Conservation (phyloP, 2,888 invertebrate genomes). For the Ametastegia equiseti region DNA sequence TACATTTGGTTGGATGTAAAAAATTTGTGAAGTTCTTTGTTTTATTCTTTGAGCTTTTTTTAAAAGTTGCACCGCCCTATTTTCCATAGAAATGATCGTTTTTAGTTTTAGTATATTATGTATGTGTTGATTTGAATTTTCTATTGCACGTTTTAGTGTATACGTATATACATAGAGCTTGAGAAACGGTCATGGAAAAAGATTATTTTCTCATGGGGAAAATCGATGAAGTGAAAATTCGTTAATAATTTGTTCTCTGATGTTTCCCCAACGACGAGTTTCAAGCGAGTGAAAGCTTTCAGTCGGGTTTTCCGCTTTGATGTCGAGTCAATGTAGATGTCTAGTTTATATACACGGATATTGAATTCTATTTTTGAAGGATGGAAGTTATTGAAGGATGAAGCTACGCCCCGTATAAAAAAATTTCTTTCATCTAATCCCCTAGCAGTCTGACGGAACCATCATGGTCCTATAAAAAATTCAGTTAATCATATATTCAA, state of each 20-base stretch:
- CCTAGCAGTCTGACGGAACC: not conserved
- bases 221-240: not conserved
- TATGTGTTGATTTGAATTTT: not conserved
- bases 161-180: too few species aligned
- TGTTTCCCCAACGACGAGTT: not conserved
- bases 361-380: not conserved
- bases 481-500: not conserved
- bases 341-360: too few species aligned
- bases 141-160: not conserved
- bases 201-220: too few species aligned
- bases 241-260: not conserved
- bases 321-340: not conserved
- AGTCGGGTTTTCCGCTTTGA: not conserved
- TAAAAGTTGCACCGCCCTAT: not conserved
- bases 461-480: not conserved
- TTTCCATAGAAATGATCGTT: not conserved
- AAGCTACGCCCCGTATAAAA: not conserved
- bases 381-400: not conserved
- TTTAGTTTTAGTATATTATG: not conserved
- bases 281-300: slow-evolving; percentile 3
- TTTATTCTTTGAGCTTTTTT: too few species aligned
- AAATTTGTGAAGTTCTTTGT: too few species aligned
- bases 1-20: too few species aligned
- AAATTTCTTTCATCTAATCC: not conserved
- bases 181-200: too few species aligned